A percentile compares a stretch with the other conserved stretches of the same genome.
phyloP scores from a whole-genome alignment of 2,797 vertebrate genomes.

The Sciurus carolinensis region DNA sequence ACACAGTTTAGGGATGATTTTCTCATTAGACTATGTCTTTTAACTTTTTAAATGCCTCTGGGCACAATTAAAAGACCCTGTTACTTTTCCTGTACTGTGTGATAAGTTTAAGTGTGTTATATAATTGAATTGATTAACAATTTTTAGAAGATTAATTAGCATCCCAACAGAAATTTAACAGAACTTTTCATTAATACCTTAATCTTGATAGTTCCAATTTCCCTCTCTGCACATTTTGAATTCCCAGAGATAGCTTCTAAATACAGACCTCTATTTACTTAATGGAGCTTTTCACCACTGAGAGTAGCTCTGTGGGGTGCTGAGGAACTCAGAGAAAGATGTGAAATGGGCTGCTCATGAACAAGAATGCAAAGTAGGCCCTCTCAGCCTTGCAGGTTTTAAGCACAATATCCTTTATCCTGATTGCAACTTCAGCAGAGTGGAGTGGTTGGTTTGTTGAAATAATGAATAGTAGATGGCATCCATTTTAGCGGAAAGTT shows the following conservation, averaged over 20 bases:
- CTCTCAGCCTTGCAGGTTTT: constrained; percentile 66
- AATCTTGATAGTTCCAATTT: constrained; percentile 78
- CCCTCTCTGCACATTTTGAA: constrained; percentile 66
- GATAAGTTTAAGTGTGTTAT: constrained; percentile 67
- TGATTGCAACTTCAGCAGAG: constrained; percentile 77
- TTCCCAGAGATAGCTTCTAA: constrained; percentile 80
- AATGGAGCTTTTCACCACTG: constrained; percentile 72
- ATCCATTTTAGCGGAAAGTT: constrained; percentile 79
- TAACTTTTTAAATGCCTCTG: constrained; percentile 71
- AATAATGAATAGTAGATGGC: constrained; percentile 82
- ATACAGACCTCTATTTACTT: constrained; percentile 77
- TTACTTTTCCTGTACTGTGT: constrained; percentile 70
- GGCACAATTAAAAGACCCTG: constrained; percentile 71
- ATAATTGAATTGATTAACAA: constrained; percentile 80
- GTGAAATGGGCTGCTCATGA: constrained; percentile 55
- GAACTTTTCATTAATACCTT: constrained; percentile 82
- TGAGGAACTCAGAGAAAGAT: constrained; percentile 61
- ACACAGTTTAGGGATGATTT: constrained; percentile 40
- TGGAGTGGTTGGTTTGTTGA: constrained; percentile 77
- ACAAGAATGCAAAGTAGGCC: constrained; percentile 73
- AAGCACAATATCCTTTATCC: constrained; percentile 61
- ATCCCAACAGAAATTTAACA: constrained; percentile 79
- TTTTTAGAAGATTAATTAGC: constrained; percentile 82
- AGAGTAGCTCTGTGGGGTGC: constrained; percentile 75
- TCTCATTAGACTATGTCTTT: constrained; percentile 63